phyloP scores from a whole-genome alignment of 2,797 vertebrate genomes.

The Darevskia nairensis region DNA sequence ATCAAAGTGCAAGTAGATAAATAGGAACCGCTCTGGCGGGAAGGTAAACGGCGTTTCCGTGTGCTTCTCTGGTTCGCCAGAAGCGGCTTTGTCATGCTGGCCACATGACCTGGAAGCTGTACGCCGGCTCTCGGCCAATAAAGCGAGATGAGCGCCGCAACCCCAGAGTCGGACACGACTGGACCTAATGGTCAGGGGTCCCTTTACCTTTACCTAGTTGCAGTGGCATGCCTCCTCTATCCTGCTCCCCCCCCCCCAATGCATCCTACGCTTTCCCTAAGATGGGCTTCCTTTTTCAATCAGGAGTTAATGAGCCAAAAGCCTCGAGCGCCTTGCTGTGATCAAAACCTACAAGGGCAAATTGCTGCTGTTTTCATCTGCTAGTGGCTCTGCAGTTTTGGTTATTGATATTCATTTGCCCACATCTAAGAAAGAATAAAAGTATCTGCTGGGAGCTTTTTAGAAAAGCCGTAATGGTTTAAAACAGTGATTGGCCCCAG shows the following conservation, averaged over 20 bases:
- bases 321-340: background rate
- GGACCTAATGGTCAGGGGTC: no score
- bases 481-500: background rate
- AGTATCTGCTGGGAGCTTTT: background rate
- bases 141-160: no score
- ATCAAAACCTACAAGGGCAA: background rate
- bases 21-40: no score
- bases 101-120: no score
- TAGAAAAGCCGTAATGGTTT: background rate
- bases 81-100: no score
- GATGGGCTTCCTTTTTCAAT: background rate
- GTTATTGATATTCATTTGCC: background rate
- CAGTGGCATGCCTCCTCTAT: background rate
- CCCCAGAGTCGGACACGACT: no score
- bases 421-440: background rate
- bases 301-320: background rate
- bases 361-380: background rate
- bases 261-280: no score
- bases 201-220: no score
- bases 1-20: no score
- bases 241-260: background rate
- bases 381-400: slow-evolving; percentile 13
- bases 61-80: no score
- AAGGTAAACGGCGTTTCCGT: background rate
- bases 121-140: no score